Conservation (phyloP, 2,113 vertebrate species). For the Dromaius novaehollandiae region DNA sequence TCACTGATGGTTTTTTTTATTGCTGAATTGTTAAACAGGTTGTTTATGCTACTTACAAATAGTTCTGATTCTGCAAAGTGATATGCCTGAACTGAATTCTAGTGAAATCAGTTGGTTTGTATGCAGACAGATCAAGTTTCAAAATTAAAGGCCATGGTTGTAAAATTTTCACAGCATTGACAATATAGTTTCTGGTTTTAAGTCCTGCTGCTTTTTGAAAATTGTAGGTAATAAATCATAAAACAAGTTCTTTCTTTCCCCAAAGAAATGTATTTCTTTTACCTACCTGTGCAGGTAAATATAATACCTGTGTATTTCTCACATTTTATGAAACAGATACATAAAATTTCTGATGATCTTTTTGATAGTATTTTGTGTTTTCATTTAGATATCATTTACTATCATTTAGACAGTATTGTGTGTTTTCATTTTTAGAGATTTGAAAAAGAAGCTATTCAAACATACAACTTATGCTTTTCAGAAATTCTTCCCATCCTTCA, state of each 20-base stretch:
- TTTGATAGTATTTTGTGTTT: not conserved
- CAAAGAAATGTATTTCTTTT: not conserved
- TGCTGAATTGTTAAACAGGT: not conserved
- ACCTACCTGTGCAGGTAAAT: not conserved
- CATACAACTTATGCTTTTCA: not conserved
- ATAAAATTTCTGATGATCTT: not conserved
- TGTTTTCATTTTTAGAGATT: not conserved
- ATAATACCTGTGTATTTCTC: not conserved
- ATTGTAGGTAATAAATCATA: not conserved
- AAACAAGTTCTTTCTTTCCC: not conserved
- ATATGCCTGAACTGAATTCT: not conserved
- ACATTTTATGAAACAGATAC: not conserved
- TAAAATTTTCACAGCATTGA: not conserved
- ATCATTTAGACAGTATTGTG: too few species aligned
- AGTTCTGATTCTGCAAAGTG: not conserved
- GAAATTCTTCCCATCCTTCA: not conserved
- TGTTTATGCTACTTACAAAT: not conserved
- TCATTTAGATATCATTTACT: too few species aligned
- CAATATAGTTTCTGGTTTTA: not conserved
- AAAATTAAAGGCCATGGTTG: not conserved
- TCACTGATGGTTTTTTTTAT: not conserved
- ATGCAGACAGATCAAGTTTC: not conserved
- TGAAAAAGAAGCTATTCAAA: not conserved
- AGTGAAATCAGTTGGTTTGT: not conserved
- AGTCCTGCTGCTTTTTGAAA: not conserved